A percentile compares a stretch with the other conserved stretches of the same genome.
phyloP scores from a whole-genome alignment of 2,888 invertebrate species.

The Petrophora chlorosata region DNA sequence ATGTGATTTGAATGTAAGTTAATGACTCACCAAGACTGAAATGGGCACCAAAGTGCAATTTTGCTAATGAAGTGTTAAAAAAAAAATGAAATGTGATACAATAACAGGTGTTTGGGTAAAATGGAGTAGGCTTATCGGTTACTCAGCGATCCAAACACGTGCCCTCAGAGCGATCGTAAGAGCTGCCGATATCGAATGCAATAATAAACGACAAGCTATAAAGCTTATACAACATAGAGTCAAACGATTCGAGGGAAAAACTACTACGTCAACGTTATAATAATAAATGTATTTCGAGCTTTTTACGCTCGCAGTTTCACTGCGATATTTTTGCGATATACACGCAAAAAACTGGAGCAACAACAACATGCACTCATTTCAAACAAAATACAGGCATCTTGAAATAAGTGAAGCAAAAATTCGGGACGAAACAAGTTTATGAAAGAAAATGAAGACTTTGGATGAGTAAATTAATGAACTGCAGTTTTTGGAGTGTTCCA shows the following conservation, averaged over 20 bases:
- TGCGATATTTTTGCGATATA: slow-evolving; percentile 2
- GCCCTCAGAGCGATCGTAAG: slow-evolving; percentile 40
- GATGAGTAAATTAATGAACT: too few species aligned
- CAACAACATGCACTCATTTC: background rate
- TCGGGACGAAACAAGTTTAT: too few species aligned
- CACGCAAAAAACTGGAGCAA: background rate
- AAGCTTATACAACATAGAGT: slow-evolving; percentile 46
- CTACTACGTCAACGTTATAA: background rate
- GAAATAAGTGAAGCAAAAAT: background rate
- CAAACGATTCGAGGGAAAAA: slow-evolving; percentile 18
- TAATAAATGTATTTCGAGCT: background rate
- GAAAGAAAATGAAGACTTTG: too few species aligned
- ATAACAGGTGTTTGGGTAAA: slow-evolving; percentile 52
- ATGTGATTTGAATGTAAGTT: slow-evolving; percentile 35
- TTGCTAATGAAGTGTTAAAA: slow-evolving; percentile 35
- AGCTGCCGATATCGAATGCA: slow-evolving; percentile 51
- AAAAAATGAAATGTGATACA: slow-evolving; percentile 41
- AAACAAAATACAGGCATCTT: background rate
- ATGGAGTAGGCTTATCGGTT: slow-evolving; percentile 51
- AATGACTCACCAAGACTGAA: slow-evolving; percentile 38
- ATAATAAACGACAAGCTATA: slow-evolving; percentile 54
- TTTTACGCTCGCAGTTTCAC: slow-evolving; percentile 4
- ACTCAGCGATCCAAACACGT: slow-evolving; percentile 53
- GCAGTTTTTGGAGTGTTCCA: too few species aligned
- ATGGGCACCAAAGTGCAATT: slow-evolving; percentile 37